Conservation (phyloP, 2,113 vertebrate genomes). For the human (Homo sapiens) region DNA sequence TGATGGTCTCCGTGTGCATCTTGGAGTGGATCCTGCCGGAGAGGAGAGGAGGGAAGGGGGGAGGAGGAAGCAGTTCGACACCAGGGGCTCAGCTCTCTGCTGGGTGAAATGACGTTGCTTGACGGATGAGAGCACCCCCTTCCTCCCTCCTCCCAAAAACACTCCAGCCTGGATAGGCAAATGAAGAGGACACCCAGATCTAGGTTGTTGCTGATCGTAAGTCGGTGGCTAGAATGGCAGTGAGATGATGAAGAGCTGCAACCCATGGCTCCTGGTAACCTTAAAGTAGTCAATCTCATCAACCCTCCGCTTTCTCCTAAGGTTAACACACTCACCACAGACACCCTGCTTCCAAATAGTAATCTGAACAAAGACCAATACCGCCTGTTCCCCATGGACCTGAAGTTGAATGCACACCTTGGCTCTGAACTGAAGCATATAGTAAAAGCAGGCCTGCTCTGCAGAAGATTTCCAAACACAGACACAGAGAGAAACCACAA, state of each 20-base stretch:
- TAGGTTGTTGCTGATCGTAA: constrained; percentile 60
- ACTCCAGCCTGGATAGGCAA: constrained; percentile 65
- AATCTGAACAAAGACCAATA: constrained; percentile 71
- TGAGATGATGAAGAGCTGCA: constrained; percentile 74
- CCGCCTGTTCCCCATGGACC: constrained; percentile 71
- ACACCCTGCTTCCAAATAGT: constrained; percentile 73
- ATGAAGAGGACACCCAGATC: constrained; percentile 72
- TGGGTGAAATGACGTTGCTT: constrained; percentile 76
- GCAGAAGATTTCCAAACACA: constrained; percentile 74
- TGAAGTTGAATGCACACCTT: constrained; percentile 68
- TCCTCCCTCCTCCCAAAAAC: constrained; percentile 76
- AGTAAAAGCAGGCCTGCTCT: constrained; percentile 75
- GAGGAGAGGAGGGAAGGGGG: constrained; percentile 88
- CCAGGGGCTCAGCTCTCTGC: constrained; percentile 76
- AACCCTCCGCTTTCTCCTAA: constrained; percentile 58
- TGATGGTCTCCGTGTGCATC: constrained; percentile 95
- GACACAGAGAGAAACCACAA: constrained; percentile 73
- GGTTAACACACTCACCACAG: constrained; percentile 71
- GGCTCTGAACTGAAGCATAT: constrained; percentile 72
- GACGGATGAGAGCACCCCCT: constrained; percentile 69
- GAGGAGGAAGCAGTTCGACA: constrained; percentile 83
- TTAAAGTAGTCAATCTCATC: constrained; percentile 35
- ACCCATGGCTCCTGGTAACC: constrained; percentile 63
- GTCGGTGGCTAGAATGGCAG: constrained; percentile 73
- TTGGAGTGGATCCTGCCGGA: constrained; percentile 94